A percentile compares a stretch with the other conserved stretches of the same genome.
phyloP scores from a whole-genome alignment of 2,888 invertebrate genomes.

The Galerucella nymphaeae region DNA sequence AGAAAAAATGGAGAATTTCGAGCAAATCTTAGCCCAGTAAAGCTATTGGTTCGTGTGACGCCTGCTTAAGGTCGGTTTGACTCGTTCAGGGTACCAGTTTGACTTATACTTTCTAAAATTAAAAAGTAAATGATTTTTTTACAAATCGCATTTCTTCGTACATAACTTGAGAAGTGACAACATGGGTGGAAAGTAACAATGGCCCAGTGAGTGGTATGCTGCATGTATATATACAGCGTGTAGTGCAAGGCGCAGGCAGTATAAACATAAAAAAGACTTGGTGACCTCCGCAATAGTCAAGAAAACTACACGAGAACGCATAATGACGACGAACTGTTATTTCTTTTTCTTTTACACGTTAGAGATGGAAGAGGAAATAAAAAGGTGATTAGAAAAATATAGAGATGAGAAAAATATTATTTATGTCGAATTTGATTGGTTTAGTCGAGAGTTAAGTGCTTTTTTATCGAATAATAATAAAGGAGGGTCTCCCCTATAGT shows the following conservation, averaged over 20 bases:
- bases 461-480: no score
- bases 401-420: neutral
- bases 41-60: no score
- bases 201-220: slow-evolving; percentile 49
- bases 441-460: no score
- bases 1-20: no score
- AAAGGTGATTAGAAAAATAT: neutral
- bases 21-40: no score
- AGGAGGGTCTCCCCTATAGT: no score
- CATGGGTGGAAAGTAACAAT: slow-evolving; percentile 45
- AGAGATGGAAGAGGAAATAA: slow-evolving; percentile 12
- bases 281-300: slow-evolving; percentile 33
- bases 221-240: slow-evolving; percentile 13
- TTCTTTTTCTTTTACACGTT: slow-evolving; percentile 21
- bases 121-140: no score
- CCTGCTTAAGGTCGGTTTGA: no score
- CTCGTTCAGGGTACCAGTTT: no score
- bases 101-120: no score
- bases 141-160: slow-evolving; percentile 24
- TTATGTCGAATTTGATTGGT: no score
- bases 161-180: slow-evolving; percentile 28
- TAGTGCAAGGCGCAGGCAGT: slow-evolving; percentile 27
- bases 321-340: slow-evolving; percentile 36
- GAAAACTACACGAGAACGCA: slow-evolving; percentile 33
- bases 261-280: slow-evolving; percentile 29